These are phyloP conservation scores for Tilapia sparmanii DNA, from an alignment of 2,113 vertebrate species.

Conservation along the genomic window DNA sequence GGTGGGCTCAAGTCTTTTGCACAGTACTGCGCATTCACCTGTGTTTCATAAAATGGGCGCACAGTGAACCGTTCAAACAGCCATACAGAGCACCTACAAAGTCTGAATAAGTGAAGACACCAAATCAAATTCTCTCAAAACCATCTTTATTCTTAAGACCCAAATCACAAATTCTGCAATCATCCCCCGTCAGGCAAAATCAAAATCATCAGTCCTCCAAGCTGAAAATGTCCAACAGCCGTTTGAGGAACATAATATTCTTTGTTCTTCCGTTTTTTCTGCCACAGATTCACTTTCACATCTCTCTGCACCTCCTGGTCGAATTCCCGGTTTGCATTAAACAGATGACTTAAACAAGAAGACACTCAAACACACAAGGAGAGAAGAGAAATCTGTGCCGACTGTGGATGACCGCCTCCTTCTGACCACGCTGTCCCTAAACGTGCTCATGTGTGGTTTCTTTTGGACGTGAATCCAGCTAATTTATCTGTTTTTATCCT, in stretches of 20 bases:
- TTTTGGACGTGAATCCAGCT: constrained; percentile 14
- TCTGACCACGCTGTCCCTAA: neutral
- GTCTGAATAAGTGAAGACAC: neutral
- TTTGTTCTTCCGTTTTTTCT: neutral
- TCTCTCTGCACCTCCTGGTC: neutral
- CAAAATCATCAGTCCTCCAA: constrained; percentile 13
- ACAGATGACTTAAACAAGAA: constrained; percentile 25
- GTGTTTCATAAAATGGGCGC: neutral
- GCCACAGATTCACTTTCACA: constrained; percentile 14
- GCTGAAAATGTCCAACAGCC: constrained; percentile 15
- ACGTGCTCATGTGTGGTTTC: neutral
- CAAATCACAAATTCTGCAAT: constrained; percentile 67
- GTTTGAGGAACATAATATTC: neutral
- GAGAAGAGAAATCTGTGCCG: constrained; percentile 29
- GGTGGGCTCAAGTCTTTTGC: neutral
- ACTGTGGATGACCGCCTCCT: neutral
- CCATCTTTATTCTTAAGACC: constrained; percentile 73
- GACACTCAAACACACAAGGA: constrained; percentile 41
- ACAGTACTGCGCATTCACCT: neutral
- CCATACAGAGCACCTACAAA: neutral
- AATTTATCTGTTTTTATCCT: neutral
- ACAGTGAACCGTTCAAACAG: neutral
- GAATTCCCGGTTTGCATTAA: constrained; percentile 20
- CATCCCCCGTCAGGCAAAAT: constrained; percentile 23
- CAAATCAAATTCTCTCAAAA: constrained; percentile 56